Percentiles rank a stretch among this genome's conserved stretches.
Evolutionary conservation across 1,140 invertebrate genomes (phyloP).

Genomic region (Drosophila virilis): DNA sequence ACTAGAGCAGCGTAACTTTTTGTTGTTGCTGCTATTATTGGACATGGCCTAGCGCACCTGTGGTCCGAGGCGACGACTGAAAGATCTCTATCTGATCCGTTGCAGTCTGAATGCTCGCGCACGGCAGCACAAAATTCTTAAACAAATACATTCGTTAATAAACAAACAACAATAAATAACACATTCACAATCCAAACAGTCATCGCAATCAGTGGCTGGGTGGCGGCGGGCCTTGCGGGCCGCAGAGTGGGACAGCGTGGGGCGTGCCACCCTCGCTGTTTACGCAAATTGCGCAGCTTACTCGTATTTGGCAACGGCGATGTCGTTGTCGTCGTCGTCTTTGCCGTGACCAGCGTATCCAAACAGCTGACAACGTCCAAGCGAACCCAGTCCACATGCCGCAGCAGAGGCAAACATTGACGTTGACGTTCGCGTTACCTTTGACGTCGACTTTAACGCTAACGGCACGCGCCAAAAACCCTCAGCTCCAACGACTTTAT

Average conservation of each 20-base stretch:
- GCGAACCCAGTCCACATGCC: conserved; percentile 1
- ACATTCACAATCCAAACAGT: conserved; percentile 22
- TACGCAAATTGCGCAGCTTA: conserved; percentile 47
- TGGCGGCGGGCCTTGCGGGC: not conserved
- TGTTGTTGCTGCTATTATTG: conserved; percentile 2
- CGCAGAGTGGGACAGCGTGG: not conserved
- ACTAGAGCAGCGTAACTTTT: not conserved
- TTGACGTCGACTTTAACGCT: conserved; percentile 12
- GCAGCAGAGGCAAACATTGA: not conserved
- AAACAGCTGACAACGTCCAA: conserved; percentile 41
- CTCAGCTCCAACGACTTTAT: conserved; percentile 24
- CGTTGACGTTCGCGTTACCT: not conserved
- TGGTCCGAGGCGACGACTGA: conserved; percentile 4
- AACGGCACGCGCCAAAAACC: conserved; percentile 66
- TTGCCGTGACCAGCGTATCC: conserved; percentile 38
- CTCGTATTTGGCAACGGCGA: conserved; percentile 42
- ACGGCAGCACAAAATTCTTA: conserved; percentile 22
- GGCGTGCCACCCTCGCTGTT: conserved; percentile 25
- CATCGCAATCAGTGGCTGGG: not conserved
- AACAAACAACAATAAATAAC: conserved; percentile 39
- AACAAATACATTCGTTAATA: conserved; percentile 34
- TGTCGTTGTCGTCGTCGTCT: conserved; percentile 11
- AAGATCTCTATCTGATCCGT: conserved; percentile 13
- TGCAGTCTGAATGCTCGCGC: conserved; percentile 14
- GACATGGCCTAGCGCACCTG: conserved; percentile 11